These are phyloP conservation scores for Numenius arquata DNA, from an alignment of 2,113 vertebrate genomes.

Conservation along the genomic window DNA sequence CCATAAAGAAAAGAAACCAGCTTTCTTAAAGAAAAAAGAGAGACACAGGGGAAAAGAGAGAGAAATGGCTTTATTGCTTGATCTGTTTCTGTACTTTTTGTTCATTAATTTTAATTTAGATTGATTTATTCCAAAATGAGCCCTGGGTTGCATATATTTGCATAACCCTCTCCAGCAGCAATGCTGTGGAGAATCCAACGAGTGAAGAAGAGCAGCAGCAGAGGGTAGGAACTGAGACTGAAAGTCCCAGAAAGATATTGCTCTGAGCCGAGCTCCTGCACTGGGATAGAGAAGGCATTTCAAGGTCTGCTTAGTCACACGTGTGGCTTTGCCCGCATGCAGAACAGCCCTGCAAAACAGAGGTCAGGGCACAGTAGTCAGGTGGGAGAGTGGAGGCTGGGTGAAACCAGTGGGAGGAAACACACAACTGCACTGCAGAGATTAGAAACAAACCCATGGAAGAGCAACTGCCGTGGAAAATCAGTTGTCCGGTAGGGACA, in stretches of 20 bases:
- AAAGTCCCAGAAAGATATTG: conserved; percentile 5
- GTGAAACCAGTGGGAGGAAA: background rate
- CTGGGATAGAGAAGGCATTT: background rate
- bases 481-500: background rate
- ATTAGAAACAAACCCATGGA: conserved; percentile 15
- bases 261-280: background rate
- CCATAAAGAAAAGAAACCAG: background rate
- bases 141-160: conserved; percentile 69
- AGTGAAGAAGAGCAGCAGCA: conserved; percentile 31
- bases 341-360: background rate
- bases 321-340: background rate
- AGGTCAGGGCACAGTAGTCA: background rate
- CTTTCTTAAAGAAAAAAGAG: background rate
- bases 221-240: background rate
- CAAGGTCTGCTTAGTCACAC: background rate
- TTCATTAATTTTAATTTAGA: conserved; percentile 75
- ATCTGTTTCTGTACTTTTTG: conserved; percentile 63
- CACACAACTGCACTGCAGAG: background rate
- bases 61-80: conserved; percentile 27
- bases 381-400: background rate
- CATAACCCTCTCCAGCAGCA: conserved; percentile 56
- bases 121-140: conserved; percentile 72
- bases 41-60: background rate
- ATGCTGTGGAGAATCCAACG: conserved; percentile 31
- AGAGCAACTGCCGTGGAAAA: background rate